These are phyloP conservation scores for Euzophera pinguis DNA, from an alignment of 2,888 invertebrate species.

Conservation along the genomic window DNA sequence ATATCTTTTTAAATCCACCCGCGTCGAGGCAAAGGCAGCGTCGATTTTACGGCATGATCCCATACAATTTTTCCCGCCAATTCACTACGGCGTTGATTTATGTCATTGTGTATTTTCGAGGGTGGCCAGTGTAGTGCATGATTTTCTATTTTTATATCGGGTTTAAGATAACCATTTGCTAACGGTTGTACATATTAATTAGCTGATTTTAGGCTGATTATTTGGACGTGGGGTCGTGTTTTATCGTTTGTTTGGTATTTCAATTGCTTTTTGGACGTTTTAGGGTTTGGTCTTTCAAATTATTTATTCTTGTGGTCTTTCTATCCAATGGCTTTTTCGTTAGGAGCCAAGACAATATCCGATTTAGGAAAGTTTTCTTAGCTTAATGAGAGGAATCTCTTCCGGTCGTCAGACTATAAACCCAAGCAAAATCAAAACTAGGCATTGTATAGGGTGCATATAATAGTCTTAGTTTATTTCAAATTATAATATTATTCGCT, in stretches of 20 bases:
- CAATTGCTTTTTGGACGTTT: neutral
- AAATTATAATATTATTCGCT: no score
- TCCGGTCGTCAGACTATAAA: no score
- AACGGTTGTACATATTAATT: constrained; percentile 9
- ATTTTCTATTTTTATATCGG: constrained; percentile 7
- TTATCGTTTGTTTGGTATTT: constrained; percentile 3
- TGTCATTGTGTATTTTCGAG: constrained; percentile 4
- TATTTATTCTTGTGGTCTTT: no score
- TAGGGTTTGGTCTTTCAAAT: neutral
- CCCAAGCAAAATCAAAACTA: no score
- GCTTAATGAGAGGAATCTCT: no score
- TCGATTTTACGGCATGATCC: constrained; percentile 7
- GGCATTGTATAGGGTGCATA: no score
- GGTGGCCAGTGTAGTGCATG: constrained; percentile 7
- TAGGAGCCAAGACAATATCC: no score
- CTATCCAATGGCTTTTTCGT: no score
- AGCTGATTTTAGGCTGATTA: constrained; percentile 4
- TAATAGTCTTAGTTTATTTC: no score
- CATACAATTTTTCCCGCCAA: constrained; percentile 5
- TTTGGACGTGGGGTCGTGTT: neutral
- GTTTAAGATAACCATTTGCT: neutral
- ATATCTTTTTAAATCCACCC: constrained; percentile 18
- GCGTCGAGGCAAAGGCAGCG: neutral
- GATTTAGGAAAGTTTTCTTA: no score
- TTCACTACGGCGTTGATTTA: constrained; percentile 6